phyloP scores from a whole-genome alignment of 2,797 vertebrate genomes.

The Ceyx erithaca region DNA sequence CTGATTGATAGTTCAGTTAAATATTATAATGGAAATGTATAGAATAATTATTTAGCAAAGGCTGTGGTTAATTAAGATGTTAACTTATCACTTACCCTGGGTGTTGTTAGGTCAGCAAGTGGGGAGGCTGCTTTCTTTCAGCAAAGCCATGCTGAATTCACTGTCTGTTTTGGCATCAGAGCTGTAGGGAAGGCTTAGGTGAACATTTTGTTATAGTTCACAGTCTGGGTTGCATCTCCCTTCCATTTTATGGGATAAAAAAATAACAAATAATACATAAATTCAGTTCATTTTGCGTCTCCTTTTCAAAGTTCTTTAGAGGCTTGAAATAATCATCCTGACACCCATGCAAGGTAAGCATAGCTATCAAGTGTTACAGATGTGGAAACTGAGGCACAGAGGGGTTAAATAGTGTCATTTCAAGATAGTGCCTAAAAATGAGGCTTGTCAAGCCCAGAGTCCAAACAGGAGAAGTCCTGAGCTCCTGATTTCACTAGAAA shows the following conservation, averaged over 20 bases:
- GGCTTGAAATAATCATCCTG: conserved; percentile 47
- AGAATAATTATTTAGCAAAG: not conserved
- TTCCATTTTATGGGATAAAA: conserved; percentile 52
- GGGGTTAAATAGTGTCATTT: not conserved
- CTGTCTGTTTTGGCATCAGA: not conserved
- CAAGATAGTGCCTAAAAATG: not conserved
- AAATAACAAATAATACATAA: conserved; percentile 24
- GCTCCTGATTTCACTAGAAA: not conserved
- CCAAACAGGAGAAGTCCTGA: not conserved
- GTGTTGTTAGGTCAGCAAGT: not conserved
- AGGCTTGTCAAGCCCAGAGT: not conserved
- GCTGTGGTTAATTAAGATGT: not conserved
- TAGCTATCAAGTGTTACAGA: conserved; percentile 9
- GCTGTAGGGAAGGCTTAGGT: not conserved
- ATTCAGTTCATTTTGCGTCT: conserved; percentile 33
- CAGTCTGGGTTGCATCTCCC: conserved; percentile 38
- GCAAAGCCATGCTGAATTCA: not conserved
- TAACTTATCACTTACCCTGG: not conserved
- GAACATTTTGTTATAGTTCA: conserved; percentile 31
- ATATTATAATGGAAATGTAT: not conserved
- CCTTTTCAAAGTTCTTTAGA: conserved; percentile 40
- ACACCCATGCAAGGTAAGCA: conserved; percentile 28
- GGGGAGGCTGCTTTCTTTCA: not conserved
- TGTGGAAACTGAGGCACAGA: conserved; percentile 44
- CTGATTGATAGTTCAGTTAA: not conserved